Evolutionary conservation across 2,797 vertebrate genomes (phyloP), one percentile per base, ranked within the genome.

Genomic region (Kryptopterus vitreolus): DNA sequence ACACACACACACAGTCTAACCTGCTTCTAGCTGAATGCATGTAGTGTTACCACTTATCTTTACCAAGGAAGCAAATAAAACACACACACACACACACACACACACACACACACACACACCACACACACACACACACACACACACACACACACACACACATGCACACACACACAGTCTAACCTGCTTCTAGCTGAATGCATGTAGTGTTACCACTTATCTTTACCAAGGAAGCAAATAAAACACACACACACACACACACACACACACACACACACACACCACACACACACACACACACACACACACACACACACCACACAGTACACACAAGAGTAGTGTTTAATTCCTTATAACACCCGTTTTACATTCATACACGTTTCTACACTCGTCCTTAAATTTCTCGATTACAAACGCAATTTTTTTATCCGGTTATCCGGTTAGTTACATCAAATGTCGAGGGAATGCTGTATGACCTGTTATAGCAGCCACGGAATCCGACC

Each of bases 21-120:
- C 31, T 35, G 18, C 1, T 12, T 24, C 38, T 48, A 26, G 38
- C 38, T 48, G n/a, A 38, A 66, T 35, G 46, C 38, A 68, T 15
- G 9, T 22, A 52, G 43, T 63, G 74, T 33, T 62, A 76, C 24
- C 74, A n/a, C 55, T 53, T 8, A 53, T 7, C 22, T 22, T 71
- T 53, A 76, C 78, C 81, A 78, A 26, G 77, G 74, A 75, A 61
- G 78, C 69, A 48, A 73, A 78, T 80, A 70, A 9, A 66, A 83
- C 79, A 69, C 48, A 68, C 69, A 74, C 59, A 69, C 65, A 78
- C 79, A 38, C 70, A 15, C 50, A 53, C 68, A 71, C 69, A 71
- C 52, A 35, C 70, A 24, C 50, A 24, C 29, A 35, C 70, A 35
- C 70, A 35, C 50, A 35, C 50, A 55, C 31, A 57, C 70, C 52